Conservation (phyloP, 1,140 invertebrate species). For the Mactra quadrangularis region DNA sequence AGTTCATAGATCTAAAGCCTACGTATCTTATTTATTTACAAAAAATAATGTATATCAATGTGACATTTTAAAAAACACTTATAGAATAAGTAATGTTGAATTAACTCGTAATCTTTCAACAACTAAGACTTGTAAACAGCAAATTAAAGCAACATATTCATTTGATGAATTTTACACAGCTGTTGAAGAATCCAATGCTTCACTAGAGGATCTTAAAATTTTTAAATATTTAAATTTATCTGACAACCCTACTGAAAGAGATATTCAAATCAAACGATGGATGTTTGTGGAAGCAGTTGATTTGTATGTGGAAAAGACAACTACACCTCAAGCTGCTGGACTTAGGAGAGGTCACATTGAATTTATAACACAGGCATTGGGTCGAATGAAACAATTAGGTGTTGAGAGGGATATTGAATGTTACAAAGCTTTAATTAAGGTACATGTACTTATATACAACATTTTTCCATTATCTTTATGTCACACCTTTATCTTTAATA, state of each 20-base stretch:
- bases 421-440: slow-evolving; percentile 92
- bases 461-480: neutral
- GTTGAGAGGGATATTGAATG: slow-evolving; percentile 93
- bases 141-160: neutral
- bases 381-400: slow-evolving; percentile 95
- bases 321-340: slow-evolving; percentile 47
- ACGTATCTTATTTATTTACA: too few species aligned
- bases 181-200: slow-evolving; percentile 4
- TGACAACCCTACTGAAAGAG: slow-evolving; percentile 1
- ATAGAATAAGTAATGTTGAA: neutral
- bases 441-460: slow-evolving; percentile 7
- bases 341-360: slow-evolving; percentile 89
- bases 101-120: neutral
- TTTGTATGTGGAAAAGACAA: slow-evolving; percentile 71
- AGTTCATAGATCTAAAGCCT: too few species aligned
- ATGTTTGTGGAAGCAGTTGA: slow-evolving; percentile 72
- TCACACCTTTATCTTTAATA: neutral
- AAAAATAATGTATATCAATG: too few species aligned
- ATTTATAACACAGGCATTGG: slow-evolving; percentile 95
- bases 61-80: too few species aligned
- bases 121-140: neutral
- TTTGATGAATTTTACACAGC: slow-evolving; percentile 42
- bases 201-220: slow-evolving; percentile 13
- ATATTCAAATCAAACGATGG: slow-evolving; percentile 35
- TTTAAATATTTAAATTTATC: slow-evolving; percentile 4